These are phyloP conservation scores for Arrhamphus sclerolepis DNA, from an alignment of 2,797 vertebrate species.

Conservation along the genomic window DNA sequence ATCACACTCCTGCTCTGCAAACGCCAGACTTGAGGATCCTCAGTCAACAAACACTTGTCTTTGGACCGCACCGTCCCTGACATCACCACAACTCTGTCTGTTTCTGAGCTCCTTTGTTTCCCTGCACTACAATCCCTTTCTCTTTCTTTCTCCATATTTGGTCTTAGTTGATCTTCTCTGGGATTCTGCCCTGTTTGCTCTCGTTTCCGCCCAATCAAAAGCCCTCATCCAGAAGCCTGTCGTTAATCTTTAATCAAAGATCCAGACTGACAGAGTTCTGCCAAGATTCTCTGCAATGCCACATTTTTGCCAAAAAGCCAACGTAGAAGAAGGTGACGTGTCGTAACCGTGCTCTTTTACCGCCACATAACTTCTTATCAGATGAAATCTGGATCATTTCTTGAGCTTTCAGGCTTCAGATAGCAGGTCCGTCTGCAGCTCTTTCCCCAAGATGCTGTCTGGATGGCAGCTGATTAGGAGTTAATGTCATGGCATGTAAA, in stretches of 20 bases:
- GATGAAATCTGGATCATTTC: background rate
- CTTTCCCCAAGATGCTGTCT: no score
- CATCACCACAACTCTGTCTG: slow-evolving; percentile 42
- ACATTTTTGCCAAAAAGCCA: slow-evolving; percentile 10
- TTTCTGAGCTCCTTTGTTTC: slow-evolving; percentile 58
- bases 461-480: slow-evolving; percentile 56
- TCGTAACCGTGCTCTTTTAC: background rate
- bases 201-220: slow-evolving; percentile 8
- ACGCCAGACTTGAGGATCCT: background rate
- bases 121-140: slow-evolving; percentile 25
- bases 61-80: slow-evolving; percentile 22
- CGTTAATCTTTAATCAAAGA: slow-evolving; percentile 37
- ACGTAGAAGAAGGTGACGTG: background rate
- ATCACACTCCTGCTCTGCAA: background rate
- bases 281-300: slow-evolving; percentile 21
- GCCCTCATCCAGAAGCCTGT: slow-evolving; percentile 28
- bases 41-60: slow-evolving; percentile 3
- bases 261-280: slow-evolving; percentile 34
- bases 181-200: slow-evolving; percentile 26
- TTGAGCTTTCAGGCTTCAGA: slow-evolving; percentile 1
- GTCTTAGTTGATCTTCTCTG: slow-evolving; percentile 47
- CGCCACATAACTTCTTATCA: slow-evolving; percentile 16
- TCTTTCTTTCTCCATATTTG: slow-evolving; percentile 64
- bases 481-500: slow-evolving; percentile 69
- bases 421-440: background rate